Base-by-base conservation (phyloP, 2,113 vertebrate genomes). In the Pionites leucogaster region DNA sequence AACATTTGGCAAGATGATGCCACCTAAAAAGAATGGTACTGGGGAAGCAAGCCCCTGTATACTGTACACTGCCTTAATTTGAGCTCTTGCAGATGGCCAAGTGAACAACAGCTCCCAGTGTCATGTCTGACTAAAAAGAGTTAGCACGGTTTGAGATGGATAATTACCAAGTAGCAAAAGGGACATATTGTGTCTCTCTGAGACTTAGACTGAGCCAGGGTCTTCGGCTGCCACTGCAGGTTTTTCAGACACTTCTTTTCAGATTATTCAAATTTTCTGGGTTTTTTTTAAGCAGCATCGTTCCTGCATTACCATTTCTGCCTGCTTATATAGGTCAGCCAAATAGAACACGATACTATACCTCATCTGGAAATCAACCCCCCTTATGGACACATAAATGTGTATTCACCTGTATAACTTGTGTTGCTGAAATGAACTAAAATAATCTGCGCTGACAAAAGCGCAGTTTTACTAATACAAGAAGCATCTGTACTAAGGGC, bases 61-160 rank as follows among this genome's bases (percentile, higher is more conserved):
- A 62, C 41, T 49, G 35, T 37, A 19, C 11, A 20, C 17, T 50
- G 64, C 70, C 76, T 88, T 57, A 71, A 77, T 85, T 49, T 42
- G 64, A 88, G 82, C 13, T 14, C 49, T 64, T 74, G 82, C 92
- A 96, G 88, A 83, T 81, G 86, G 92, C 46, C 90, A 90, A 95
- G 68, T 18, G 29, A 86, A 94, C 77, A 96, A 71, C 59, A 90
- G 68, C 10, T 88, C 82, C 41, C 71, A 59, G 4, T 42, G 70
- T 37, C 71, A 77, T 11, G 23, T 57, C 60, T 83, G 50, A 77
- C 37, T 70, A 90, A 46, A 67, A 39, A 55, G 68, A 69, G 29
- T 28, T 80, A 83, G 11, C 46, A 39, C 0, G 3, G 50, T 46
- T 91, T 80, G 53, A 88, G 46, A 77, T 49, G 37, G 88, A 59